Base-by-base conservation (phyloP, 2,797 vertebrate species). In the Fundulus diaphanus region DNA sequence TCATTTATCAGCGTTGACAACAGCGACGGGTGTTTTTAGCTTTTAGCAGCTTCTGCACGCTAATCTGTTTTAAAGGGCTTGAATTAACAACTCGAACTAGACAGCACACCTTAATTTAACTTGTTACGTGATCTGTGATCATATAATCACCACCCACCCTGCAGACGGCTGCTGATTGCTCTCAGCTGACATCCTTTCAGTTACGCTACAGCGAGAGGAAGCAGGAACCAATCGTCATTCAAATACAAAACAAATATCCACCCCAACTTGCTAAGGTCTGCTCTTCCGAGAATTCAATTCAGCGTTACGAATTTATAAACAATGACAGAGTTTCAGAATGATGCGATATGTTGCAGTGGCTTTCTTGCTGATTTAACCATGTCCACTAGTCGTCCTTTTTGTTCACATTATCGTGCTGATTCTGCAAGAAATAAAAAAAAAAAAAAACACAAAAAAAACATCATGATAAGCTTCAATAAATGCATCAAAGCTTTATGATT, bases 351-450 rank as follows among this genome's bases (percentile, higher is more conserved):
- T 22, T 77, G 63, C 29, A 20, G 33, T 77, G 78, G 40, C 49
- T 44, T 49, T 81, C 54, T 72, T 59, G 0, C 2, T 63, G 72
- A 63, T 33, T 68, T 7, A 31, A 42, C 15, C 24, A 70, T 59
- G 29, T 20, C 8, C 40, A 51, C 70, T 93, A 94, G 68, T 93
- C 84, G 0, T 91, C 91, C 80, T 94, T 94, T 85, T 94, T 95
- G 78, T 85, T 76, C 76, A 67, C 89, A 49, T 31, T 18, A 24
- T 91, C 86, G 27, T 88, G 86, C 74, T 70, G 83, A 85, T 88
- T 92, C 93, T 95, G 86, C 67, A 84, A 84, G 76, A 22, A 79
- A 46, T 12, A 1, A 24, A 0, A 27, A 7, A 2, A 61, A 49
- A 29, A 29, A 37, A 46, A 3, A n/a, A n/a, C n/a, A n/a, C n/a